Base-by-base conservation (phyloP, 2,888 invertebrate species). In the Magallana nippona region DNA sequence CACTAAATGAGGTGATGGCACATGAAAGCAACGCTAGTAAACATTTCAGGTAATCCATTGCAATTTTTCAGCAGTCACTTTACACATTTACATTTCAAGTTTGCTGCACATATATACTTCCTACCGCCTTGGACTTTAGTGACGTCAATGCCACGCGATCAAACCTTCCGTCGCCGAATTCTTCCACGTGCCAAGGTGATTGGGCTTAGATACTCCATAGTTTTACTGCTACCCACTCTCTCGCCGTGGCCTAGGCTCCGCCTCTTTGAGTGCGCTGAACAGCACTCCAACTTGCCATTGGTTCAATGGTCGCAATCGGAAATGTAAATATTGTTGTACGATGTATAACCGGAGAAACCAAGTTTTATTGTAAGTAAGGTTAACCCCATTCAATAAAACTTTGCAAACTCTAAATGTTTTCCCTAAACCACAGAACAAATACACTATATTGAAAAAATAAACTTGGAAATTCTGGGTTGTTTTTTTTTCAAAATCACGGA, bases 61-160 rank as follows among this genome's bases (percentile, higher is more conserved):
- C 32, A 15, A 15, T 19, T 62, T 62, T 71, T 60, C n/a, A 27
- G 22, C 32, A 22, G 71, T 44, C 44, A 44, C 3, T 44, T 44
- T 22, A 27, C 19, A 32, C 71, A 71, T 32, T 71, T 71, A 71
- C 32, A 5, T 32, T 71, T 22, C 13, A 71, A 27, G 27, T 71
- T 27, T 1, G 27, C 44, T 44, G 44, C 32, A 71, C 11, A 13
- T 71, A 13, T 71, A 15, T 27, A 71, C 71, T 32, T 71, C 32
- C 71, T 71, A 11, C 71, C 32, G 15, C 71, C 71, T 71, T 32
- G 71, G 22, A 32, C 71, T 32, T 3, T 0, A 32, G 32, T 71
- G 71, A 71, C 71, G 71, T 71, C 71, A 71, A 71, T 71, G 71
- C 71, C 71, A 71, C 71, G 71, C 71, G 71, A 71, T 71, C 71